Base-by-base conservation (phyloP, 2,113 vertebrate species). In the Pitta sordida region DNA sequence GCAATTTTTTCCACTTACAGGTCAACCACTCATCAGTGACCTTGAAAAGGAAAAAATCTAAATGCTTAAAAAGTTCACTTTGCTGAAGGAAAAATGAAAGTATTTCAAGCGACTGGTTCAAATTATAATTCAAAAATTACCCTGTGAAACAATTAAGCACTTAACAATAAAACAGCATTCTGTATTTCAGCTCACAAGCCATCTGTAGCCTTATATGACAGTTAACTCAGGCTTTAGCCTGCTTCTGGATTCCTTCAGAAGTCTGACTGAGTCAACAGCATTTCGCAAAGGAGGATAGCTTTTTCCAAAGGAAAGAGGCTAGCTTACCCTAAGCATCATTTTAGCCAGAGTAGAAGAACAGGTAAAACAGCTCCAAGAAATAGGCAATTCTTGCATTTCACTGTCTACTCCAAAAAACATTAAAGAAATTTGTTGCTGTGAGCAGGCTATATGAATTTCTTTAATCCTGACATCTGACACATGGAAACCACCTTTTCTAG, bases 151-250 rank as follows among this genome's bases (percentile, higher is more conserved):
- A 91, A 71, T 84, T 75, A 93, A 63, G 37, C 34, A 26, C 29
- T 91, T 91, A 88, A 85, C 63, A 96, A 71, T 64, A 73, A 71
- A 93, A 55, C 43, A 84, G 48, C 67, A 11, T 19, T 83, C n/a
- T 3, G 2, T 64, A 14, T 81, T 91, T 95, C 81, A 92, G n/a
- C 77, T 83, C 84, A 84, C 56, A 78, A 67, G 52, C 69, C 86
- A 91, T 93, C 83, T 93, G 81, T 52, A 93, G 68, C 52, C 30
- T 86, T 77, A n/a, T 32, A 32, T 52, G 60, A 39, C 37, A 53
- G n/a, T 39, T 79, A 76, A 27, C 6, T 58, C 34, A 43, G 76
- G 21, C 76, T 80, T 39, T 15, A 92, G 53, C 24, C 32, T 19
- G 58, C 63, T 88, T 81, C 86, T 93, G 65, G 68, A 53, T 78